Conservation (phyloP, 2,797 vertebrate genomes). For the Ispidina lecontei region DNA sequence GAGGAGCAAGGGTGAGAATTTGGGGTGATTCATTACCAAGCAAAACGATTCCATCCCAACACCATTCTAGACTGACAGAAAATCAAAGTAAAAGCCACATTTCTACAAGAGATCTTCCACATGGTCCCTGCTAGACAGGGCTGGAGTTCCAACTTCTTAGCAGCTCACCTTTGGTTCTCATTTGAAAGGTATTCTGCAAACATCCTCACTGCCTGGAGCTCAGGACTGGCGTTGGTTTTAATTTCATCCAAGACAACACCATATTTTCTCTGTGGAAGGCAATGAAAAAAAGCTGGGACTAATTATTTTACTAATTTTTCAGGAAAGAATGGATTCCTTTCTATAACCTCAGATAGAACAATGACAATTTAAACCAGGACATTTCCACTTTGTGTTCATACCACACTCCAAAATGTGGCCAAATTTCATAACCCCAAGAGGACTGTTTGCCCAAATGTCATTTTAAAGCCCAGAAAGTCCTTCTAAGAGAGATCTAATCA, state of each 20-base stretch:
- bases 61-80: no score
- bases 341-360: fast-evolving
- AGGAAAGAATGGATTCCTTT: fast-evolving
- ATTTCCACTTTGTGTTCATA: background rate
- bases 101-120: fast-evolving
- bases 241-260: constrained; percentile 95
- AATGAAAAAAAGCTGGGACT: fast-evolving
- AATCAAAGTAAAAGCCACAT: fast-evolving
- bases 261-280: constrained; percentile 84
- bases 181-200: constrained; percentile 91
- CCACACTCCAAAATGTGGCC: fast-evolving
- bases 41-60: fast-evolving
- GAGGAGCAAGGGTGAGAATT: fast-evolving
- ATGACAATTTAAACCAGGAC: fast-evolving
- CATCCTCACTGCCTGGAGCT: constrained; percentile 92
- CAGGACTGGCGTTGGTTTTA: constrained; percentile 82
- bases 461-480: background rate
- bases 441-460: fast-evolving
- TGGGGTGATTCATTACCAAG: fast-evolving
- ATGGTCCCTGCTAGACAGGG: fast-evolving
- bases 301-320: background rate
- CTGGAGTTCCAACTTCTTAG: fast-evolving
- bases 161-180: constrained; percentile 85
- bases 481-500: fast-evolving
- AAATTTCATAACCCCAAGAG: fast-evolving